Evolutionary conservation across 2,113 vertebrate genomes (phyloP).

Genomic region (Scopus umbretta): DNA sequence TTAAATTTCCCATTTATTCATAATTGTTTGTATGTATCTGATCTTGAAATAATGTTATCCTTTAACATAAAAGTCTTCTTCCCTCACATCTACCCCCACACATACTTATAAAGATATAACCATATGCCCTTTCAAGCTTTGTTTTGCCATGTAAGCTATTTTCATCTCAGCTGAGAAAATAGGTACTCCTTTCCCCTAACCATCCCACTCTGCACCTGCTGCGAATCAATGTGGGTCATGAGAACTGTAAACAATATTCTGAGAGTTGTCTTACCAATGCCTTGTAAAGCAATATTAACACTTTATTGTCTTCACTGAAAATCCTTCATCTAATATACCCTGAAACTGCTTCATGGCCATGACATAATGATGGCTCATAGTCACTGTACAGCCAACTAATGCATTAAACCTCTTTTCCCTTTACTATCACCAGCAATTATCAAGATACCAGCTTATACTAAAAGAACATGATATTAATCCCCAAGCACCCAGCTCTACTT

Average conservation of each 20-base stretch:
- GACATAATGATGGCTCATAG: not conserved
- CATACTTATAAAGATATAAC: not conserved
- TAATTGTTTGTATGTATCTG: constrained; percentile 26
- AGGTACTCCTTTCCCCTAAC: constrained; percentile 38
- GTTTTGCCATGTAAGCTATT: constrained; percentile 54
- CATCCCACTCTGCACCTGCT: constrained; percentile 62
- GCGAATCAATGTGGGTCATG: constrained; percentile 39
- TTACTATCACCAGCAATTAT: not conserved
- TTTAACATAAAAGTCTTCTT: not conserved
- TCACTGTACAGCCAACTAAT: not conserved
- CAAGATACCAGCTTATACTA: not conserved
- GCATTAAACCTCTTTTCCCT: not conserved
- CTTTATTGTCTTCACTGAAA: not conserved
- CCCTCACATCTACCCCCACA: constrained; percentile 27
- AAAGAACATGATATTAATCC: not conserved
- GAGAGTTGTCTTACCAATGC: not conserved
- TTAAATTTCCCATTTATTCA: constrained; percentile 9
- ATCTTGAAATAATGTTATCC: constrained; percentile 40
- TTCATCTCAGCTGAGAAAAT: constrained; percentile 52
- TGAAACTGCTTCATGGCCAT: not conserved
- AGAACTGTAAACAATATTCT: constrained; percentile 46
- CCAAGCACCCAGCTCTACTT: not conserved
- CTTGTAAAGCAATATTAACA: constrained; percentile 6
- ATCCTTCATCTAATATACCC: not conserved
- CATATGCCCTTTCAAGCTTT: constrained; percentile 59